A percentile compares a stretch with the other conserved stretches of the same genome.
Evolutionary conservation across 2,888 invertebrate genomes (phyloP).

Genomic region (Stenolophus ochropezus): DNA sequence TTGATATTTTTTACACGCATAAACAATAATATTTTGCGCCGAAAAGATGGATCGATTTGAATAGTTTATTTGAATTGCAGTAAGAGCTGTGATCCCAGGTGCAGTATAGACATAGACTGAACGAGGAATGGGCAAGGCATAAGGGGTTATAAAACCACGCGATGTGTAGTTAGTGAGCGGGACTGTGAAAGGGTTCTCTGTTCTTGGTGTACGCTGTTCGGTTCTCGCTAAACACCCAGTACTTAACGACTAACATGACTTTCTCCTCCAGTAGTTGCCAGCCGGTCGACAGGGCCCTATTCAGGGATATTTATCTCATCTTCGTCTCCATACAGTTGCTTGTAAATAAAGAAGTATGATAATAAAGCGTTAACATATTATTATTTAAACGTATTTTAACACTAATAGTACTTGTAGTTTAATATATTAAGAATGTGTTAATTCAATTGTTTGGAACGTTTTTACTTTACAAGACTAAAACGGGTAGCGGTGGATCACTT

Average conservation of each 20-base stretch:
- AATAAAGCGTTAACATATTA: too few relatives aligned
- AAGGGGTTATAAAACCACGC: background rate
- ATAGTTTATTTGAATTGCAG: too few relatives aligned
- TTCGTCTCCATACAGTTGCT: background rate
- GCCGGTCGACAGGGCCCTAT: background rate
- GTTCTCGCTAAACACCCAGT: slow-evolving; percentile 23
- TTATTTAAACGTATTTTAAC: too few relatives aligned
- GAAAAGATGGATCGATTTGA: too few relatives aligned
- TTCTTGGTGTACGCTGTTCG: slow-evolving; percentile 26
- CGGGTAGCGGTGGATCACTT: too few relatives aligned
- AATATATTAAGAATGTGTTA: too few relatives aligned
- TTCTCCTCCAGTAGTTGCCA: slow-evolving; percentile 30
- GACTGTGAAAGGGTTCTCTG: slow-evolving; percentile 14
- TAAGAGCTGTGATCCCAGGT: background rate
- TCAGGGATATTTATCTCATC: background rate
- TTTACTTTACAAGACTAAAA: too few relatives aligned
- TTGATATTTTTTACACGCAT: too few relatives aligned
- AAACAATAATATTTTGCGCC: too few relatives aligned
- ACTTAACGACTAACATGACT: slow-evolving; percentile 30
- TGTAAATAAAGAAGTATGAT: too few relatives aligned
- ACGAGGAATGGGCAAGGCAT: background rate
- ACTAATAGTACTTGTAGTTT: too few relatives aligned
- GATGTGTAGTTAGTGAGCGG: background rate
- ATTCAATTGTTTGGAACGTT: too few relatives aligned
- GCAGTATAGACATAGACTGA: background rate